phyloP scores from a whole-genome alignment of 2,113 vertebrate species.

The human region DNA sequence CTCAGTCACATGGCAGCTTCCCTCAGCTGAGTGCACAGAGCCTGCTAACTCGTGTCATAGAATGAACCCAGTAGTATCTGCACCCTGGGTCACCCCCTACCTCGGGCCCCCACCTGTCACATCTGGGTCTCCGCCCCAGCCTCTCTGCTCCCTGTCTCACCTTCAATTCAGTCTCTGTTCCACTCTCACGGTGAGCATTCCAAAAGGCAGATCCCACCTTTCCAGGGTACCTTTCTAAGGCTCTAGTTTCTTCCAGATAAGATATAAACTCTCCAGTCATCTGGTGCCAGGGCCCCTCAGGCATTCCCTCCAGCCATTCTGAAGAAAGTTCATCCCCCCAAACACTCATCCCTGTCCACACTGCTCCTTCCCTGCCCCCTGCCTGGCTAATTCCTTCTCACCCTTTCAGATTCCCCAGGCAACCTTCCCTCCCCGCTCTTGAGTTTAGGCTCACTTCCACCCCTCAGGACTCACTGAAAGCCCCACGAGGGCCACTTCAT shows the following conservation, averaged over 20 bases:
- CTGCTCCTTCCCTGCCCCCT: neutral
- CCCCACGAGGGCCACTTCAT: neutral
- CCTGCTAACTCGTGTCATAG: neutral
- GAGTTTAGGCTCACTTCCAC: neutral
- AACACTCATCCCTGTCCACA: neutral
- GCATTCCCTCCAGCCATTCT: neutral
- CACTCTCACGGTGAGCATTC: neutral
- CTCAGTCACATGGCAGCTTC: accelerated
- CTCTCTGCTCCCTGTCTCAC: neutral
- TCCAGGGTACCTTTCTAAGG: too few species aligned
- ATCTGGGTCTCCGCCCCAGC: neutral
- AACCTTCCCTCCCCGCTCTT: too few species aligned
- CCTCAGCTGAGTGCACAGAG: neutral
- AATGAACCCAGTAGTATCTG: neutral
- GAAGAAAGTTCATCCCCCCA: neutral
- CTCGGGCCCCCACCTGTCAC: neutral
- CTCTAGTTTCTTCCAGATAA: neutral
- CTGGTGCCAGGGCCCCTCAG: neutral
- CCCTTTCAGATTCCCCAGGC: neutral
- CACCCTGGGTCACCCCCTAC: neutral
- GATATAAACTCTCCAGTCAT: neutral
- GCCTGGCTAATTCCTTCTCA: neutral
- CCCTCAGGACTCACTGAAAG: neutral
- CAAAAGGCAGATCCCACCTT: neutral
- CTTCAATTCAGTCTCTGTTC: neutral